phyloP scores from a whole-genome alignment of 1,140 invertebrate genomes.

The Aethina tumida region DNA sequence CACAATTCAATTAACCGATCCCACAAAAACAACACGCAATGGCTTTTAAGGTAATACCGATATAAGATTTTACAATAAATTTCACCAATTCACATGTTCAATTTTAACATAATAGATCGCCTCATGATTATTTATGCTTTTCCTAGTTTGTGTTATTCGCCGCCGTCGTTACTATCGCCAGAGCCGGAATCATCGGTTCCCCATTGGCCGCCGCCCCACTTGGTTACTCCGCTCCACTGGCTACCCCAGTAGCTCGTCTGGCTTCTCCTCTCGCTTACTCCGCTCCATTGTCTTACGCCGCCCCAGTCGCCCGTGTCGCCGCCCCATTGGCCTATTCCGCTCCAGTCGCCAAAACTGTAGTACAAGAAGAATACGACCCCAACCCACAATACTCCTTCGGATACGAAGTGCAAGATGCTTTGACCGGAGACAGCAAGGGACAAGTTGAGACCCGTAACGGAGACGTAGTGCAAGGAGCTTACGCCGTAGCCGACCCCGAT shows the following conservation, averaged over 20 bases:
- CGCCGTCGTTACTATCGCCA: slow-evolving; percentile 17
- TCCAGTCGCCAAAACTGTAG: slow-evolving; percentile 32
- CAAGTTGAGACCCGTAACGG: slow-evolving; percentile 47
- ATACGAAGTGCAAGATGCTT: slow-evolving; percentile 46
- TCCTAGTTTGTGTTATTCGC: slow-evolving; percentile 12
- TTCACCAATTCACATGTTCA: no score
- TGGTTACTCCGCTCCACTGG: slow-evolving; percentile 1
- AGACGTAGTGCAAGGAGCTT: slow-evolving; percentile 54
- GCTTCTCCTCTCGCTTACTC: slow-evolving; percentile 13
- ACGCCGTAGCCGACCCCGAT: slow-evolving; percentile 55
- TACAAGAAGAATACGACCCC: slow-evolving; percentile 42
- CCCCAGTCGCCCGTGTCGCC: not conserved
- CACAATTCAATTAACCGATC: no score
- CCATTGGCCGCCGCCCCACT: slow-evolving; percentile 8
- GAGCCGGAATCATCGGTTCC: slow-evolving; percentile 20
- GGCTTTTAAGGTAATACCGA: no score
- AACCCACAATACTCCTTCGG: slow-evolving; percentile 47
- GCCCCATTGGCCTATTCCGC: slow-evolving; percentile 36
- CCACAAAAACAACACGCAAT: no score
- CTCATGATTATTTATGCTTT: no score
- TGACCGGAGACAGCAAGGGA: slow-evolving; percentile 49
- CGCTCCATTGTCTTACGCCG: slow-evolving; percentile 2
- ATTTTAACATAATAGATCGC: no score
- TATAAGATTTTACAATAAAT: no score
- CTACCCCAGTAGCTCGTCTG: slow-evolving; percentile 3